These are phyloP conservation scores for Typhlichthys eigenmanni DNA, from an alignment of 2,797 vertebrate genomes.

Conservation along the genomic window DNA sequence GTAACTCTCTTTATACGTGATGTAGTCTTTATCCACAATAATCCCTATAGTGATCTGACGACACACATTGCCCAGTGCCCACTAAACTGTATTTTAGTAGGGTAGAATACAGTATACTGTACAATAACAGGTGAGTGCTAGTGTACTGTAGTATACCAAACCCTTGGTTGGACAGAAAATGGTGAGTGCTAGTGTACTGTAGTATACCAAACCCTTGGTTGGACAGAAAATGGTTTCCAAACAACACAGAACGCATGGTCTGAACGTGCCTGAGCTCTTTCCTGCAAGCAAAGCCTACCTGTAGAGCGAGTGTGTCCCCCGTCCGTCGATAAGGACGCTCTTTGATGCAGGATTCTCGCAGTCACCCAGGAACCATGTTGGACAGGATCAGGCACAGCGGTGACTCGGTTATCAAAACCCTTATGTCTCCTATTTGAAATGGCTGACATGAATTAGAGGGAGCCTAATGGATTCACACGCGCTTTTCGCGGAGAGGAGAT, in stretches of 20 bases:
- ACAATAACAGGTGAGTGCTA: too few species aligned
- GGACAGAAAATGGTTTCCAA: too few species aligned
- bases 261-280: constrained; percentile 16
- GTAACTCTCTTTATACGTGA: too few species aligned
- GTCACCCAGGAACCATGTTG: constrained; percentile 31
- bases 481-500: constrained; percentile 35
- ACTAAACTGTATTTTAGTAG: too few species aligned
- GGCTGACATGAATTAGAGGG: constrained; percentile 50
- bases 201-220: too few species aligned
- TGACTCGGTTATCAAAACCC: constrained; percentile 51
- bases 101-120: too few species aligned
- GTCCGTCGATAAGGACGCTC: constrained; percentile 46
- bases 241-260: constrained; percentile 1
- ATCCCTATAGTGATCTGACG: too few species aligned
- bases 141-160: too few species aligned
- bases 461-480: constrained; percentile 52
- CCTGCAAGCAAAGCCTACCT: constrained; percentile 33
- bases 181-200: too few species aligned
- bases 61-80: too few species aligned
- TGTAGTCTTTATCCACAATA: too few species aligned
- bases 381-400: constrained; percentile 39
- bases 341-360: constrained; percentile 48
- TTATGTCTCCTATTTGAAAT: constrained; percentile 50
- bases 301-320: constrained; percentile 48
- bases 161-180: too few species aligned